Base-by-base conservation (phyloP, 2,888 invertebrate genomes). In the Drosophila mimica region DNA sequence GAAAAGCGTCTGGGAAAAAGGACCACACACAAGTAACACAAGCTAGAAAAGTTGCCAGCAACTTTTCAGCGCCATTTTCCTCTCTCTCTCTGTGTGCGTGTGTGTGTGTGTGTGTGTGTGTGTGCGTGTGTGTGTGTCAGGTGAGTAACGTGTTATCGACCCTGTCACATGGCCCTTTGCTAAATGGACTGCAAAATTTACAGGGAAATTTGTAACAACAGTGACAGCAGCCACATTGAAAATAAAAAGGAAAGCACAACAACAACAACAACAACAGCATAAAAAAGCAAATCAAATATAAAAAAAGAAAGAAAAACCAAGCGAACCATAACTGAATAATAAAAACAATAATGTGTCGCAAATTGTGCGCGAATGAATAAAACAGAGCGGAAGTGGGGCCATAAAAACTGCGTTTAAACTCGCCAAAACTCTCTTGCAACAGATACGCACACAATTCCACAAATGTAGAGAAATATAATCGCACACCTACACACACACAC, bases 311-410 rank as follows among this genome's bases (percentile, higher is more conserved):
- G 40, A 25, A 13, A 31, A 53, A 9, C 20, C 38, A 38, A 43
- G 46, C 48, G 71, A 58, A 48, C 62, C 72, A 59, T 71, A 71
- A 70, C 76, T 77, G 77, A 81, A 87, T 82, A 85, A 84, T 88
- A 80, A 85, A 88, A 85, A 81, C 80, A 88, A 85, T 85, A 88
- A 84, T 85, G 81, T 80, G 81, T 83, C 76, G 89, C 81, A 88
- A 86, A 86, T 88, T 86, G 79, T 74, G 83, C 81, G 82, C 89
- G 78, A 81, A 83, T 88, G 75, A 88, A 88, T 85, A 86, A 88
- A 88, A 88, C 81, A 83, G 72, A 86, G 61, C 82, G 88, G 84
- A 85, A 85, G 88, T 81, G 70, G 74, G 76, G 59, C 76, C 75
- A 84, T 82, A 87, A 84, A 83, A 76, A 81, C 82, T 78, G 82